These are phyloP conservation scores for Bombus haemorrhoidalis DNA, from an alignment of 1,140 invertebrate species.

Conservation along the genomic window DNA sequence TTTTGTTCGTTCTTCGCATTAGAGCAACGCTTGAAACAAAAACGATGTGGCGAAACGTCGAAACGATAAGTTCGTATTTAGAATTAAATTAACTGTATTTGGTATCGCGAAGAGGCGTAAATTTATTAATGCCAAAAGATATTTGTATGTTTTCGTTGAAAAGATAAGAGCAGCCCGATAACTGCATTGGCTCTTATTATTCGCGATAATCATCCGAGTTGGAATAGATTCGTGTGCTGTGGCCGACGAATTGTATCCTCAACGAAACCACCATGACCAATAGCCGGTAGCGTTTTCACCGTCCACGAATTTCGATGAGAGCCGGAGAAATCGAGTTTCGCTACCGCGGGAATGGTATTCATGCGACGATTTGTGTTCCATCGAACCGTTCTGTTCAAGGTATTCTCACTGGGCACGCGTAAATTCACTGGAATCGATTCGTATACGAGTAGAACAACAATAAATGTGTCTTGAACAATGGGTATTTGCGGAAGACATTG, in stretches of 20 bases:
- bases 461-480: neutral
- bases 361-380: neutral
- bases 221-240: neutral
- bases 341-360: slow-evolving; percentile 34
- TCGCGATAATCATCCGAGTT: neutral
- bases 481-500: neutral
- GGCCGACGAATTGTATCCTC: neutral
- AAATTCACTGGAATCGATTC: neutral
- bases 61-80: too few relatives aligned
- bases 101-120: too few relatives aligned
- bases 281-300: slow-evolving; percentile 26
- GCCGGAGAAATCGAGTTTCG: slow-evolving; percentile 41
- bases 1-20: accelerated
- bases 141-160: too few relatives aligned
- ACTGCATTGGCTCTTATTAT: neutral
- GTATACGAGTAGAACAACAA: neutral
- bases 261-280: neutral
- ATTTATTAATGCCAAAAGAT: neutral
- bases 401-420: neutral
- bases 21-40: too few relatives aligned
- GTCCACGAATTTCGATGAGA: slow-evolving; percentile 46
- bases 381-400: too few relatives aligned
- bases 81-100: too few relatives aligned
- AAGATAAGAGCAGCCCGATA: too few relatives aligned
- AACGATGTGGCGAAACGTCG: too few relatives aligned